Evolutionary conservation across 2,113 vertebrate species (phyloP).

Genomic region (Larimichthys crocea): DNA sequence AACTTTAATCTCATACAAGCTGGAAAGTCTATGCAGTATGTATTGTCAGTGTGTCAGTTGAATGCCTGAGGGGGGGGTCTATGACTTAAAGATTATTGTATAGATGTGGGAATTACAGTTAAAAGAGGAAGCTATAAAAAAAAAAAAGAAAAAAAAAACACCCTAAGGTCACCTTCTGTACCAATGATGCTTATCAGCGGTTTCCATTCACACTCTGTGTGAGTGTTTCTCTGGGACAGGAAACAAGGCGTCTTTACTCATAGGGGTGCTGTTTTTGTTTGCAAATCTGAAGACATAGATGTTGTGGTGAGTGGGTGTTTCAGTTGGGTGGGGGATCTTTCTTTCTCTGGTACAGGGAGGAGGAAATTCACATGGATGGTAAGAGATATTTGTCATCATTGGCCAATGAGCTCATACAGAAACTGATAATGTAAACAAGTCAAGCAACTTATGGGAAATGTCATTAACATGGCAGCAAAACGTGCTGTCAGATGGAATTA

Average conservation of each 20-base stretch:
- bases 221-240: background rate
- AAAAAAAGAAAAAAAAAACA: background rate
- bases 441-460: background rate
- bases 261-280: background rate
- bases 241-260: background rate
- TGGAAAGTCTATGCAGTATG: too few species aligned
- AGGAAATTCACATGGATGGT: background rate
- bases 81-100: background rate
- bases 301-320: slow-evolving; percentile 10
- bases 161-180: background rate
- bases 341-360: background rate
- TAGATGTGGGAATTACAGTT: background rate
- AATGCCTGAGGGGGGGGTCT: background rate
- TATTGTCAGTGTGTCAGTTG: too few species aligned
- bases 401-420: background rate
- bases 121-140: background rate
- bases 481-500: background rate
- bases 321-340: slow-evolving; percentile 49
- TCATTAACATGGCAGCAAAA: background rate
- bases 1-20: too few species aligned
- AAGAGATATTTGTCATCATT: background rate
- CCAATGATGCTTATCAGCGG: slow-evolving; percentile 27
- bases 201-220: slow-evolving; percentile 39
- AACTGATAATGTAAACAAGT: slow-evolving; percentile 22
- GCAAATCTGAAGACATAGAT: background rate